These are phyloP conservation scores for Tichodroma muraria DNA, from an alignment of 2,113 vertebrate species.

Conservation along the genomic window DNA sequence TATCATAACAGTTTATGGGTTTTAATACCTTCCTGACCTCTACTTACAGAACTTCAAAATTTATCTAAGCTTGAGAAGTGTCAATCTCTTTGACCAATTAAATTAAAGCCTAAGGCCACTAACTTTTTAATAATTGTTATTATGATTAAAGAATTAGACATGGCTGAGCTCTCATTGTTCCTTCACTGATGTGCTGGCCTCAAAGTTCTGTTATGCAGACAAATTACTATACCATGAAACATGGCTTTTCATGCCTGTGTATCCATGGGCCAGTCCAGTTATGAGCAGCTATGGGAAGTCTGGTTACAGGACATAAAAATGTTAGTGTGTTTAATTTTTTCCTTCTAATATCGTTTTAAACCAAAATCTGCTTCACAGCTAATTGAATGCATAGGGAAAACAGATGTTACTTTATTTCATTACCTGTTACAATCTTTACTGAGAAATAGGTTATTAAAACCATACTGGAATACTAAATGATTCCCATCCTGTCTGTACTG, in stretches of 20 bases:
- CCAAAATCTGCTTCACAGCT: background rate
- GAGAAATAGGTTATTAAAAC: background rate
- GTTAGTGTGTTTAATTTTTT: background rate
- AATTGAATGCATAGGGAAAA: background rate
- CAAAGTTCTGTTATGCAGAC: background rate
- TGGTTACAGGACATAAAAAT: background rate
- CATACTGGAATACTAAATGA: background rate
- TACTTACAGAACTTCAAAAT: background rate
- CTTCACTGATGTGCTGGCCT: background rate
- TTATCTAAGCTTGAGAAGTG: background rate
- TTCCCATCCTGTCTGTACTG: background rate
- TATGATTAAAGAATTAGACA: background rate
- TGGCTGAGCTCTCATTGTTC: background rate
- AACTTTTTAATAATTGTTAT: background rate
- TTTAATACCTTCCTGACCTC: background rate
- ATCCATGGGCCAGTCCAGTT: background rate
- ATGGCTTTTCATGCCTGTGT: background rate
- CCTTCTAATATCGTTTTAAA: background rate
- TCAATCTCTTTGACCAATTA: constrained; percentile 6
- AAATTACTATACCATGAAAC: background rate
- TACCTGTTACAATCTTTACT: background rate
- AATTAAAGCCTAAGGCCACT: constrained; percentile 16
- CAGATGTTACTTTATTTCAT: background rate
- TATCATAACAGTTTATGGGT: background rate
- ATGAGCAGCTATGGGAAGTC: background rate